Conservation (phyloP, 2,797 vertebrate species). For the Urophycis tenuis region DNA sequence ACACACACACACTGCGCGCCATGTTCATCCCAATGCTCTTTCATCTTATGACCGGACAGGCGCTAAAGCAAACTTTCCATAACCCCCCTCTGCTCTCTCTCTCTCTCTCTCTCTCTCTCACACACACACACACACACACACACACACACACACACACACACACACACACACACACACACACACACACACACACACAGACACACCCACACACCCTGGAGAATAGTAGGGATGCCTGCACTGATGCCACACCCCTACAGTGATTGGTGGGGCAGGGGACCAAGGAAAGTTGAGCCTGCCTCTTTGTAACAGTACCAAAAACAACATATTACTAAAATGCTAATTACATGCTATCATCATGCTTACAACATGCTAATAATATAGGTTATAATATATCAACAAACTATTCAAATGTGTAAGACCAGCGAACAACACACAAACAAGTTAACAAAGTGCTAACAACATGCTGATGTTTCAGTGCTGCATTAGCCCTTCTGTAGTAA, state of each 20-base stretch:
- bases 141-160: slow-evolving; percentile 13
- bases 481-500: neutral
- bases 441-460: neutral
- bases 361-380: neutral
- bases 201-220: slow-evolving; percentile 36
- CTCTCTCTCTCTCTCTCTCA: slow-evolving; percentile 15
- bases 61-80: slow-evolving; percentile 76
- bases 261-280: slow-evolving; percentile 38
- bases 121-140: neutral
- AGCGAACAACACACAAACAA: neutral
- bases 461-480: neutral
- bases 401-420: neutral
- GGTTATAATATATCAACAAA: no score
- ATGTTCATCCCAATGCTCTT: slow-evolving; percentile 64
- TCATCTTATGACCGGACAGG: slow-evolving; percentile 68
- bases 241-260: slow-evolving; percentile 46
- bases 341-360: neutral
- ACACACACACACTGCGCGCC: slow-evolving; percentile 8
- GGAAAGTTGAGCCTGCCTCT: slow-evolving; percentile 26
- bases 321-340: neutral
- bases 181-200: slow-evolving; percentile 7
- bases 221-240: slow-evolving; percentile 43
- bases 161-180: slow-evolving; percentile 9
- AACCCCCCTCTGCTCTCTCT: slow-evolving; percentile 42
- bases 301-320: slow-evolving; percentile 29